Conservation (phyloP, 2,797 vertebrate genomes). For the Acridotheres tristis region DNA sequence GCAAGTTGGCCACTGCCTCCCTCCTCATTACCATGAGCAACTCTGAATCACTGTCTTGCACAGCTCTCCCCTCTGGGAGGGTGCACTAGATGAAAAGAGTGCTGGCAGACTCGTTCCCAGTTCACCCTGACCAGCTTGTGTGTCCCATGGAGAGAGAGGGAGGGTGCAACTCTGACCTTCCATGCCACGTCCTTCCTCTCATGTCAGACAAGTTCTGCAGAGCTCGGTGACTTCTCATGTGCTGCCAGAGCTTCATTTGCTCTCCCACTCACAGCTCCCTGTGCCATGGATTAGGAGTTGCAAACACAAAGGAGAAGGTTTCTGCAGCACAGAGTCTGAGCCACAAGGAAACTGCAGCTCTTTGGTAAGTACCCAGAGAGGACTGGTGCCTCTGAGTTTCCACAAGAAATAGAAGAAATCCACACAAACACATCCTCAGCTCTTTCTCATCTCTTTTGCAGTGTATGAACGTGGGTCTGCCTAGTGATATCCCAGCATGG, state of each 20-base stretch:
- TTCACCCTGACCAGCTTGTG: rapidly evolving
- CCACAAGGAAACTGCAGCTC: neutral
- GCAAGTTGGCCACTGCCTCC: neutral
- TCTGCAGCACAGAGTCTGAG: neutral
- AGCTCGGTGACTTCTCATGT: neutral
- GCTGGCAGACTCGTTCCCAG: neutral
- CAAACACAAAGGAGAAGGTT: neutral
- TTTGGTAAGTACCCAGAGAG: neutral
- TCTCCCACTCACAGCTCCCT: neutral
- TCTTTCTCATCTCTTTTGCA: neutral
- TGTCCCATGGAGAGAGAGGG: neutral
- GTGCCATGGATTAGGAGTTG: neutral
- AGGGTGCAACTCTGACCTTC: neutral
- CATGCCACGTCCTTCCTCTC: rapidly evolving
- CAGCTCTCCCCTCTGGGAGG: neutral
- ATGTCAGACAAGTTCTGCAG: neutral
- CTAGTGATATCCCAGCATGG: neutral
- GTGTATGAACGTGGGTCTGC: neutral
- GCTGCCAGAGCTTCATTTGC: neutral
- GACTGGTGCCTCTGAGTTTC: neutral
- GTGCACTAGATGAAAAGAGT: neutral
- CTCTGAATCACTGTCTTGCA: neutral
- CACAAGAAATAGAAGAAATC: neutral
- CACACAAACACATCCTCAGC: neutral
- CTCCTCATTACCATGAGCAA: neutral